Conservation (phyloP, 2,888 invertebrate species). For the Agapostemon virescens region DNA sequence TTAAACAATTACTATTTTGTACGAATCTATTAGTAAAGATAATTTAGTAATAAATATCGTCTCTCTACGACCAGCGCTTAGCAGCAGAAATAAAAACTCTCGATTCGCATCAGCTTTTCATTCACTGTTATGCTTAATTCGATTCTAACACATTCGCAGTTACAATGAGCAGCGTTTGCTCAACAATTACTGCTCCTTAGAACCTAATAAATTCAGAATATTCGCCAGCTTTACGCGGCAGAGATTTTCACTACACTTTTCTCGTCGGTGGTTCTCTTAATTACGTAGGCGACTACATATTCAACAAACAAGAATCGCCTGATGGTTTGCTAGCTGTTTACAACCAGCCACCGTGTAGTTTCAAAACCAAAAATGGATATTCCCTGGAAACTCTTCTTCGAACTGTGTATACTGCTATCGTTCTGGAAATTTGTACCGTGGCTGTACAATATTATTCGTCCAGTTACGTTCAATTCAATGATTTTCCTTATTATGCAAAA, state of each 20-base stretch:
- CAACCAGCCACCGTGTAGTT: not conserved
- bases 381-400: not conserved
- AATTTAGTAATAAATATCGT: not conserved
- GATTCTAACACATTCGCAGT: not conserved
- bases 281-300: constrained; percentile 17
- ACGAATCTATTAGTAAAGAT: not conserved
- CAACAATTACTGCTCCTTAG: not conserved
- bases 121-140: not conserved
- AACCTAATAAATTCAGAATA: not conserved
- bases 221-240: not conserved
- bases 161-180: not conserved
- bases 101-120: not conserved
- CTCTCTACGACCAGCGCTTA: not conserved
- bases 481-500: not conserved
- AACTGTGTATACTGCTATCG: not conserved
- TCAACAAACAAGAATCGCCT: not conserved
- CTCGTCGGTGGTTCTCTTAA: constrained; percentile 15
- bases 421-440: not conserved
- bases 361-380: not conserved
- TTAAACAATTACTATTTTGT: not conserved
- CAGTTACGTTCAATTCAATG: not conserved
- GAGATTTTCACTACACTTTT: constrained; percentile 17
- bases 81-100: not conserved
- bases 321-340: not conserved
- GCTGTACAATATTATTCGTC: too few species aligned